These are phyloP conservation scores for Mus musculus DNA, from an alignment of 2,113 vertebrate genomes.

Conservation along the genomic window GRCm39 chr10:90266001-90266500, in stretches of 20 bases:
- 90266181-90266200: constrained; percentile 46
- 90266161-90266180: constrained; percentile 46
- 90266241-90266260: background rate
- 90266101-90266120: constrained; percentile 27
- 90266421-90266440: background rate
- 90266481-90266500: background rate
- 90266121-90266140: constrained; percentile 51
- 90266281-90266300: background rate
- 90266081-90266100: constrained; percentile 34
- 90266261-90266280: background rate
- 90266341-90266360: background rate
- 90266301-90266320: background rate
- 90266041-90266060: constrained; percentile 23
- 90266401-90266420: background rate
- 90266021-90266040: constrained; percentile 43
- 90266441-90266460: background rate
- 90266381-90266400: background rate
- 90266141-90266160: constrained; percentile 68
- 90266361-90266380: background rate
- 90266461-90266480: background rate
- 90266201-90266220: constrained; percentile 53
- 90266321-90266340: background rate
- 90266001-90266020: constrained; percentile 32
- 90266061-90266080: background rate
- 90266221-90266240: background rate